Evolutionary conservation across 2,888 invertebrate species (phyloP), one percentile per base, ranked within the genome.

Genomic region (Eristalis arbustorum): DNA sequence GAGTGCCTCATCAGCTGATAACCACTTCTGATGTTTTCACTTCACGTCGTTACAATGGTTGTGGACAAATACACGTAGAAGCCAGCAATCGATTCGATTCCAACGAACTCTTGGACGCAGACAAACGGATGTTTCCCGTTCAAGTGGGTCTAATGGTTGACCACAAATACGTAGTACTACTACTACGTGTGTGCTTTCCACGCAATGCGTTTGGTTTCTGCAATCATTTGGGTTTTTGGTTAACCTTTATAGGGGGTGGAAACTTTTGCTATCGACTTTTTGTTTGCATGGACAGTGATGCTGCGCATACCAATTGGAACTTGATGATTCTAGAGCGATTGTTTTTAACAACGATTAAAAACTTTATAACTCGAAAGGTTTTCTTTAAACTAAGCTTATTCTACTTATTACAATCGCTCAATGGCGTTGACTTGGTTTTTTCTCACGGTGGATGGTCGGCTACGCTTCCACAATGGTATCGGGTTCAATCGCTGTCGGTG

Each of bases 191-290:
- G 22, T 73, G 63, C 23, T 72, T 57, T 37, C n/a, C 64, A 59
- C 23, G 49, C 42, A 56, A 71, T 62, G 66, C 28, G 40, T 64
- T 71, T 18, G 40, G 61, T 71, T 18, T 37, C 67, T 68, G 63
- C 72, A 72, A 42, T 80, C 75, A 84, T 71, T 71, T 80, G 80
- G 59, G 62, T 67, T 59, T 67, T 59, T 14, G 84, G 80, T 76
- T 67, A 80, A 76, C 76, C 80, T 68, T 80, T 80, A 76, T 76
- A 76, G 71, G 76, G 67, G 63, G 49, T 37, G 63, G 75, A 75
- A 75, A 67, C 34, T 80, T 75, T 67, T 61, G 25, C 18, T 25
- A 8, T 31, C 13, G 18, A 57, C 57, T 34, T 31, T 57, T 59
- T 40, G 37, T 57, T 63, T 13, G 13, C 18, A 6, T 31, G 18